phyloP scores from a whole-genome alignment of 2,113 vertebrate species.

The Myocastor coypus region DNA sequence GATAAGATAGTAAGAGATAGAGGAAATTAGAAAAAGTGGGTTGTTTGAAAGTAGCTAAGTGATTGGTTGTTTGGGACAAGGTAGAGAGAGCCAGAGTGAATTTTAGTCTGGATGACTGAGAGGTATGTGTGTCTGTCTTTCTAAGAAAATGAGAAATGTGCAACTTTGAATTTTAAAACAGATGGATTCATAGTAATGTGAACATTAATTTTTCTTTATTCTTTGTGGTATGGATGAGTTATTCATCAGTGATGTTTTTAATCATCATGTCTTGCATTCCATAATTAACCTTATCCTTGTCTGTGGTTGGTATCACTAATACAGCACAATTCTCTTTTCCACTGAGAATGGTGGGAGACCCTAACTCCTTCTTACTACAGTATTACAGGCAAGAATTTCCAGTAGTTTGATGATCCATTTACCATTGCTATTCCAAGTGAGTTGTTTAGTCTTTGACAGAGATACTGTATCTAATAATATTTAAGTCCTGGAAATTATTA shows the following conservation, averaged over 20 bases:
- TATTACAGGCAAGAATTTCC: background rate
- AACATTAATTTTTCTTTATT: background rate
- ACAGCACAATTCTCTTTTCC: background rate
- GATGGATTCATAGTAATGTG: background rate
- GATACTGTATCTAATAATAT: background rate
- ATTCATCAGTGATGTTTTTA: background rate
- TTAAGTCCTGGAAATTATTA: background rate
- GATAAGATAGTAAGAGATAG: background rate
- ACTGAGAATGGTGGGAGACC: background rate
- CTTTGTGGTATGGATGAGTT: background rate
- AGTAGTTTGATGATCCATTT: background rate
- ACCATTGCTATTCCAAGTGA: background rate
- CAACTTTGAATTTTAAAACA: slow-evolving; percentile 43
- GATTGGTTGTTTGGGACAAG: background rate
- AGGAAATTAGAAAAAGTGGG: background rate
- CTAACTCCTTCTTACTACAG: background rate
- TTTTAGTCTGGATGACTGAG: background rate
- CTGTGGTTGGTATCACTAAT: background rate
- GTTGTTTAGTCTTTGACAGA: background rate
- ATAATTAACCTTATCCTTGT: background rate
- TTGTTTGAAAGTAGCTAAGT: too few relatives aligned
- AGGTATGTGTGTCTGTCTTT: background rate
- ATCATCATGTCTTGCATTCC: background rate
- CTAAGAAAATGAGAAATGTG: background rate
- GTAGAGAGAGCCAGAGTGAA: background rate